Evolutionary conservation across 2,888 invertebrate species (phyloP), one percentile per base, ranked within the genome.

Genomic region (Griposia aprilina): DNA sequence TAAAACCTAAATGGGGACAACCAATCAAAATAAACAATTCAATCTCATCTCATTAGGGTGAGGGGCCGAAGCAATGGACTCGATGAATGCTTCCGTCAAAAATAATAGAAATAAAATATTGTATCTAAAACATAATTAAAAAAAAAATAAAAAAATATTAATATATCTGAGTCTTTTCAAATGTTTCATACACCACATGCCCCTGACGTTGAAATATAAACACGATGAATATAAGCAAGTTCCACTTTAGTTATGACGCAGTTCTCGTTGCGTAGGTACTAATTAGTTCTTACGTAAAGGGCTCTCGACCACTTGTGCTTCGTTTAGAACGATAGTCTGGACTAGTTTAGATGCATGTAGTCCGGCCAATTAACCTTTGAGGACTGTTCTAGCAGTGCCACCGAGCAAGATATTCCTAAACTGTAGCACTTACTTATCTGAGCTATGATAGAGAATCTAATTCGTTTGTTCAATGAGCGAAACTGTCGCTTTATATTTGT

Each of bases 231-330:
- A 17, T 30, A 23, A 4, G 7, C 57, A 78, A 74, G 73, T 74
- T 75, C 36, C 30, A 55, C 17, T 60, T 68, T 20, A 74, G 59
- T 60, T 72, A 63, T 73, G 57, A 86, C 74, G 76, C 66, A 74
- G 70, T 62, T 65, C 59, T 62, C 62, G 52, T 60, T 86, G 67
- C 77, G 69, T 80, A 41, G 2, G 1, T 63, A 57, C 85, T 87
- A 87, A 87, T 85, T 76, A 76, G 68, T 65, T 71, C 30, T 78
- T 78, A 55, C 62, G 45, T 74, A 72, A 78, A 81, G 45, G 30
- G 59, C 65, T 50, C 73, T 71, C n/a, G 48, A 60, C 41, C 71
- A 57, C 63, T 74, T 79, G 60, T 81, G 70, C 68, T 71, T 84
- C 77, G 84, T 84, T 85, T 68, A 81, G 36, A 74, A 71, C 26